Base-by-base conservation (phyloP, 2,888 invertebrate species). In the Aporophyla lueneburgensis region DNA sequence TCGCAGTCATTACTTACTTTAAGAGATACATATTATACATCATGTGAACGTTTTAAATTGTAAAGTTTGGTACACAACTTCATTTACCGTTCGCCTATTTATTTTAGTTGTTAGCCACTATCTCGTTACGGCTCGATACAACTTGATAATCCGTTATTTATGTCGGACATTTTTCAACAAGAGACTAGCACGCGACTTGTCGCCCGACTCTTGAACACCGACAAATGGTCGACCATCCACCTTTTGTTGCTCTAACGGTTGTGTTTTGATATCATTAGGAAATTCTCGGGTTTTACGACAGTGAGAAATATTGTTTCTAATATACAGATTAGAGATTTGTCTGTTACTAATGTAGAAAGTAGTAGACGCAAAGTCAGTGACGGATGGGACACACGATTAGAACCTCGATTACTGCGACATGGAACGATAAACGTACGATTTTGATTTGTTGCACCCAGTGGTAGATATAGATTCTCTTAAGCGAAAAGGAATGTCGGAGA, bases 121-220 rank as follows among this genome's bases (percentile, higher is more conserved):
- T 95, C 95, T 94, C 92, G 93, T 93, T 94, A 94, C 92, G 91
- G 92, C 92, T 91, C 92, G 94, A 94, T 96, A 95, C 93, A 91
- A 92, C 90, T 92, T 93, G 96, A 95, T 96, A 96, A 96, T 96
- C 95, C 92, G 94, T 96, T 95, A 96, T 96, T 96, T 95, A 96
- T 96, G 94, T 92, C 86, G 81, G 87, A 92, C 91, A 95, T 96
- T 95, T 95, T 94, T 96, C 95, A 91, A 92, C 89, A 89, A 87
- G 86, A 86, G 84, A 87, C 89, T 89, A 93, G 94, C 95, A 95
- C 95, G 95, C 95, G 95, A 93, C 94, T 91, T 91, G 94, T 94
- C 93, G 89, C 88, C 91, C 91, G 89, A 93, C 91, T 89, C 85
- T 83, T 86, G 87, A 87, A 89, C 88, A 85, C 77, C 92, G 92